These are phyloP conservation scores for Orthosia gracilis DNA, from an alignment of 2,888 invertebrate species.

Conservation along the genomic window DNA sequence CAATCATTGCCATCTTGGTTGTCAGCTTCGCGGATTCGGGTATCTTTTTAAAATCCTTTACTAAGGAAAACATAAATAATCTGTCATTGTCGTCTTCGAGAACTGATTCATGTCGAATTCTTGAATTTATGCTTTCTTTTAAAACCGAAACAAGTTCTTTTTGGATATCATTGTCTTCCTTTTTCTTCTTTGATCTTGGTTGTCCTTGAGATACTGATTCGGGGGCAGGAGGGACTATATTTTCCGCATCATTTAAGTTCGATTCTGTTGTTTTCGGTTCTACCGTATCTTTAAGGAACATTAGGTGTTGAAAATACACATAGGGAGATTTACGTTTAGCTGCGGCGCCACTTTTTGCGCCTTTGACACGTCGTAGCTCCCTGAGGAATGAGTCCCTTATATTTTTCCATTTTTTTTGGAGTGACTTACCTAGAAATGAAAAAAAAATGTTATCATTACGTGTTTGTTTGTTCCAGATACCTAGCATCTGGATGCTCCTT, in stretches of 20 bases:
- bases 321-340: slow-evolving; percentile 49
- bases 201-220: slow-evolving; percentile 50
- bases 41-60: slow-evolving; percentile 32
- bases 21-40: too few relatives aligned
- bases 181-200: slow-evolving; percentile 33
- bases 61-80: slow-evolving; percentile 51
- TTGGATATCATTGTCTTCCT: slow-evolving; percentile 37
- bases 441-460: slow-evolving; percentile 36
- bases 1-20: slow-evolving; percentile 1
- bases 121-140: slow-evolving; percentile 43
- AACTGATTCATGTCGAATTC: slow-evolving; percentile 45
- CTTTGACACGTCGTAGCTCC: slow-evolving; percentile 47
- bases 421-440: slow-evolving; percentile 33
- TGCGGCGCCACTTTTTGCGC: slow-evolving; percentile 38
- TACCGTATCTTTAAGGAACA: slow-evolving; percentile 45
- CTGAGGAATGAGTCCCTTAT: slow-evolving; percentile 48
- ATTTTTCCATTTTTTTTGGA: slow-evolving; percentile 45
- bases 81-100: slow-evolving; percentile 44
- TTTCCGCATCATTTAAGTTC: slow-evolving; percentile 40
- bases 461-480: slow-evolving; percentile 37
- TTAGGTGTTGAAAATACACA: slow-evolving; percentile 43
- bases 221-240: slow-evolving; percentile 46
- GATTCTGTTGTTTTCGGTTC: slow-evolving; percentile 49
- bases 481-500: slow-evolving; percentile 44
- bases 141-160: slow-evolving; percentile 48